Evolutionary conservation across 2,888 invertebrate genomes (phyloP).

Genomic region (Nipponacmea schrenckii): DNA sequence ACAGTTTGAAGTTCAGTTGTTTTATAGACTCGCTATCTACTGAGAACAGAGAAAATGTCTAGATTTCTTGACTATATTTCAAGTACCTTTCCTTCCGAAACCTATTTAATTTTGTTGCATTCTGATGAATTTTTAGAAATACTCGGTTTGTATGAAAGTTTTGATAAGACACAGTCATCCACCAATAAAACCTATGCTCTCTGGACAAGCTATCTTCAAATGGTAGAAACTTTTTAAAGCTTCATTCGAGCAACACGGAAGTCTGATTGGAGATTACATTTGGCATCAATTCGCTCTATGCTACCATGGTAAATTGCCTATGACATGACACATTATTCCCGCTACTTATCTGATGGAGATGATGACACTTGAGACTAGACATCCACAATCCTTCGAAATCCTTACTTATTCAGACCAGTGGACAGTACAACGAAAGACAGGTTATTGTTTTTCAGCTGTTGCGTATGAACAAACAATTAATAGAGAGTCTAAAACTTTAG

Average conservation of each 20-base stretch:
- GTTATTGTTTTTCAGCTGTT: neutral
- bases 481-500: conserved; percentile 10
- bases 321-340: conserved; percentile 22
- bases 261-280: conserved; percentile 24
- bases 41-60: neutral
- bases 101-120: neutral
- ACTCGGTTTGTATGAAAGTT: neutral
- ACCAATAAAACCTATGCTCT: conserved; percentile 13
- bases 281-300: conserved; percentile 15
- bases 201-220: conserved; percentile 20
- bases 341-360: conserved; percentile 16
- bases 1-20: neutral
- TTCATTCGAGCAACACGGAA: conserved; percentile 24
- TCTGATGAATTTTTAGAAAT: neutral
- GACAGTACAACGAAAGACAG: neutral
- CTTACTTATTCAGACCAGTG: neutral
- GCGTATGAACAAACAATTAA: conserved; percentile 11
- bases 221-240: conserved; percentile 16
- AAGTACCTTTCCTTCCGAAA: neutral
- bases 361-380: neutral
- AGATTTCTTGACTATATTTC: neutral
- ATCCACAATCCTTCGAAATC: neutral
- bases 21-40: conserved; percentile 9
- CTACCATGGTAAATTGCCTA: conserved; percentile 27
- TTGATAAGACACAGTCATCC: too few species aligned